Evolutionary conservation across 2,113 vertebrate species (phyloP).

Genomic region (Sminthopsis crassicaudata): DNA sequence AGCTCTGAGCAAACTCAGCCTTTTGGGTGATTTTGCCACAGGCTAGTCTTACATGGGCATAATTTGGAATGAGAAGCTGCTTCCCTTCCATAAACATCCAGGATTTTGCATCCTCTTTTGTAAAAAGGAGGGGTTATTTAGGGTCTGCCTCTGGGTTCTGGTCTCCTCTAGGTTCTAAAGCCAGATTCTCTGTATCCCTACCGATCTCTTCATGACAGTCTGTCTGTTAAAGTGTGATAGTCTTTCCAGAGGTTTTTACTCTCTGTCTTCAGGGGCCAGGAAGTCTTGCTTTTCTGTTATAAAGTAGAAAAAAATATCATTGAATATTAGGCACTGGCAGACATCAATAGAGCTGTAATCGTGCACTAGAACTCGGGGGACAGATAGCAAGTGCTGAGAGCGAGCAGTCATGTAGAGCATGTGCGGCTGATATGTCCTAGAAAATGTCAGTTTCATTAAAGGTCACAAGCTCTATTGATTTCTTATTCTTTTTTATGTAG

Average conservation of each 20-base stretch:
- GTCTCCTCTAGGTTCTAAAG: neutral
- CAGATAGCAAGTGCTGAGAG: neutral
- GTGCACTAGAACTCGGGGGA: conserved; percentile 6
- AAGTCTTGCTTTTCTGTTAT: neutral
- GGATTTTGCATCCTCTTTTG: neutral
- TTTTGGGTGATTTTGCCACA: neutral
- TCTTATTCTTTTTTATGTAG: neutral
- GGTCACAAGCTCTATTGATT: conserved; percentile 43
- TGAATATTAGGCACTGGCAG: conserved; percentile 32
- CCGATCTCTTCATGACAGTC: no score
- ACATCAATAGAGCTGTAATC: conserved; percentile 20
- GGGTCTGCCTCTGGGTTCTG: neutral
- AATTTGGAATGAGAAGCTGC: neutral
- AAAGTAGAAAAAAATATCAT: neutral
- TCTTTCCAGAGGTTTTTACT: neutral
- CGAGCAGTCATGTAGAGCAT: neutral
- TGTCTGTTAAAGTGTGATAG: neutral
- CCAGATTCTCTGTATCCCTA: neutral
- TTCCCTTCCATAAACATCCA: neutral
- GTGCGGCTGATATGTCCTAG: neutral
- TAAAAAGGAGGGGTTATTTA: neutral
- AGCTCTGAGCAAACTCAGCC: neutral
- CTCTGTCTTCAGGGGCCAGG: neutral
- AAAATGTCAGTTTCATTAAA: conserved; percentile 63
- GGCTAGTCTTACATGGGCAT: neutral